Evolutionary conservation across 2,797 vertebrate species (phyloP), one percentile per base, ranked within the genome.

Genomic region (Antrozous pallidus): DNA sequence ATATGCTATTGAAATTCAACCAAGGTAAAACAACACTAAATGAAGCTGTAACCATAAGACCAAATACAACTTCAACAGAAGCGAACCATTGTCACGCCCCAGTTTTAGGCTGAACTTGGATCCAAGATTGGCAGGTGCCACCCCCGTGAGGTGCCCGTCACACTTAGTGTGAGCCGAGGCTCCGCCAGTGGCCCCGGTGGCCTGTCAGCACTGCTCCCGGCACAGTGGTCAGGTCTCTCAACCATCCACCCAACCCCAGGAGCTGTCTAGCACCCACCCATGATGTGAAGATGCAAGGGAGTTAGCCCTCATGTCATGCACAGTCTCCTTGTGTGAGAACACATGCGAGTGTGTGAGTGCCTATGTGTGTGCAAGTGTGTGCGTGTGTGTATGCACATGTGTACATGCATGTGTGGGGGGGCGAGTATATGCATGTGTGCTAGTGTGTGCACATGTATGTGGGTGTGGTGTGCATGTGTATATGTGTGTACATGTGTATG

Each of bases 301-400:
- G 51, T 54, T 77, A 71, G 73, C 0, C 12, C 85, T 83, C 95
- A 63, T 61, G 63, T 83, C 47, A 63, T 0, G 0, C 73, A 67
- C 45, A 0, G 45, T 13, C 24, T 14, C 28, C 3, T 2, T 9
- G 38, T 38, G 45, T 24, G 77, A 80, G 77, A 85, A 81, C 91
- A 96, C 65, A 87, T 90, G 97, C 95, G 96, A 96, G 70, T 5
- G 6, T 2, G 61, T 22, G 17, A 2, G 78, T 22, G 38, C 11
- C 31, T 17, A 0, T 69, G 3, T 49, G 61, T 7, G 3, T 18
- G 28, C 1, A 3, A 51, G 93, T 26, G 42, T 81, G 54, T 3
- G 11, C 2, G 0, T 36, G 16, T 9, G 49, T 3, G 3, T 6
- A 8, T 24, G 16, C 17, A 8, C 17, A 12, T 8, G 51, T 0